phyloP scores from a whole-genome alignment of 2,888 invertebrate genomes.

The Oegoconia quadripuncta region DNA sequence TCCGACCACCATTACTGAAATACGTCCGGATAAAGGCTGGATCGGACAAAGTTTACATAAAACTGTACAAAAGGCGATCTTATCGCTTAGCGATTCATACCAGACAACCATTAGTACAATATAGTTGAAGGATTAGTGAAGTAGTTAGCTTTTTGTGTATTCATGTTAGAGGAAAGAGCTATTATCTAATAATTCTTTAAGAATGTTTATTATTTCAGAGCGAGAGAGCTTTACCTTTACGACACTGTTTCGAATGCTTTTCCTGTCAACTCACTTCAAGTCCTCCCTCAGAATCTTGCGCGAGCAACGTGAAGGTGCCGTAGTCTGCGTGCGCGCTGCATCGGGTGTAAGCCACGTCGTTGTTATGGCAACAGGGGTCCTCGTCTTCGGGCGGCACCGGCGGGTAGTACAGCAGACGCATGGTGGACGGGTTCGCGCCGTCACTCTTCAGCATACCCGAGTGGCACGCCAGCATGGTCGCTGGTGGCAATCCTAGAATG shows the following conservation, averaged over 20 bases:
- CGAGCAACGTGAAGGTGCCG: conserved; percentile 86
- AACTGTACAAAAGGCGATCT: too few species aligned
- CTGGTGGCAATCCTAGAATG: conserved; percentile 79
- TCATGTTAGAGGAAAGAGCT: too few species aligned
- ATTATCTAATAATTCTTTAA: too few species aligned
- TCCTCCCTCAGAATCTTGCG: conserved; percentile 87
- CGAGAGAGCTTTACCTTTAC: too few species aligned
- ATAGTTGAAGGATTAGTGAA: too few species aligned
- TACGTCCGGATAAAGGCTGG: too few species aligned
- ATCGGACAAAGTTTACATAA: too few species aligned
- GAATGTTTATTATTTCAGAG: too few species aligned
- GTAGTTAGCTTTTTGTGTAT: too few species aligned
- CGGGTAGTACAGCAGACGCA: conserved; percentile 86
- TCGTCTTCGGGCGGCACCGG: conserved; percentile 81
- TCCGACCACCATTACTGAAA: too few species aligned
- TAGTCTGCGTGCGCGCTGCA: conserved; percentile 87
- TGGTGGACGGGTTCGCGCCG: conserved; percentile 82
- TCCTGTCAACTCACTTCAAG: conserved; percentile 76
- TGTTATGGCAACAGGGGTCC: conserved; percentile 58
- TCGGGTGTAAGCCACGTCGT: conserved; percentile 69
- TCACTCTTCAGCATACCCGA: conserved; percentile 81
- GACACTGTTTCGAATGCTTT: background rate
- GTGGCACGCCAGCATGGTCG: conserved; percentile 82
- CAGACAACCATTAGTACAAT: too few species aligned
- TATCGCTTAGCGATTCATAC: too few species aligned